Conservation (phyloP, 1,140 invertebrate genomes). For the Aphaenogaster rudis region DNA sequence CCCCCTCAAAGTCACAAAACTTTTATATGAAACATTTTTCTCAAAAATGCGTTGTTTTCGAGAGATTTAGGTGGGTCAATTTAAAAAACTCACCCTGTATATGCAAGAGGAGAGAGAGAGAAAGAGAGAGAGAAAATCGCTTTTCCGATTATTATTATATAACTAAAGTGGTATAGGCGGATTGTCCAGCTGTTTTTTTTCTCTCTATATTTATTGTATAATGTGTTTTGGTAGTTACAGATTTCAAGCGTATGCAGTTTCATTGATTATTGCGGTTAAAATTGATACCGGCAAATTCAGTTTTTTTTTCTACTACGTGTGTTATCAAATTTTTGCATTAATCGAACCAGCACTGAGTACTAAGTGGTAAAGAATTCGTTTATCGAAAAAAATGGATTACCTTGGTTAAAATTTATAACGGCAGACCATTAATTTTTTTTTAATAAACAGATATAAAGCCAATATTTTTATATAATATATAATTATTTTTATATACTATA, state of each 20-base stretch:
- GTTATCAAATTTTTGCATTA: slow-evolving; percentile 6
- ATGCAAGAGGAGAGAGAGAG: too few relatives aligned
- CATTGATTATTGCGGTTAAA: slow-evolving; percentile 17
- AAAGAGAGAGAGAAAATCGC: too few relatives aligned
- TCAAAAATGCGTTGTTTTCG: too few relatives aligned
- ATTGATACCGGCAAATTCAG: not conserved
- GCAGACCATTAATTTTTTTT: not conserved
- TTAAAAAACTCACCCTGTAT: too few relatives aligned
- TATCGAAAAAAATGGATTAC: slow-evolving; percentile 10
- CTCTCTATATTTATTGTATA: not conserved
- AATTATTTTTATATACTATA: not conserved
- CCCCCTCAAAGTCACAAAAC: too few relatives aligned
- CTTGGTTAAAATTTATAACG: not conserved
- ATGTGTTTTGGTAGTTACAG: not conserved
- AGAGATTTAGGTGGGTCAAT: too few relatives aligned
- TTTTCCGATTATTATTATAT: not conserved
- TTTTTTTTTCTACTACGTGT: not conserved
- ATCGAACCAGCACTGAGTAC: not conserved
- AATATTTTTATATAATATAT: not conserved
- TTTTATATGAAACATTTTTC: too few relatives aligned
- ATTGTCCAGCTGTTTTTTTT: not conserved
- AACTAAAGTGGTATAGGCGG: not conserved
- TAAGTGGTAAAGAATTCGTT: slow-evolving; percentile 39
- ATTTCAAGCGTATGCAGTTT: slow-evolving; percentile 28
- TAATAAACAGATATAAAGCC: not conserved